phyloP scores from a whole-genome alignment of 2,113 vertebrate genomes.

The Hystrix cristata region DNA sequence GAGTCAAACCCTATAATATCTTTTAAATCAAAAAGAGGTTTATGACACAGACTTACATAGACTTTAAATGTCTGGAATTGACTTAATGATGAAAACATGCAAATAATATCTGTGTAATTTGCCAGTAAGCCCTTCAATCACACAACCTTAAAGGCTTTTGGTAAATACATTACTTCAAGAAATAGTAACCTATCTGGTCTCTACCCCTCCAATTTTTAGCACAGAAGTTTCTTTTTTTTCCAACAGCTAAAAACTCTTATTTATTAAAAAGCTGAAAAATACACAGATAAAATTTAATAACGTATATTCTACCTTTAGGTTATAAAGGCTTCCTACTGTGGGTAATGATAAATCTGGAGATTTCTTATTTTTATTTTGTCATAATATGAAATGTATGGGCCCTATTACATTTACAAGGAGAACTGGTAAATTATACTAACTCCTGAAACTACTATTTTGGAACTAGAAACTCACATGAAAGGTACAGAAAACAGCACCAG shows the following conservation, averaged over 20 bases:
- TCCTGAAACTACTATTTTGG: not conserved
- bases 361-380: not conserved
- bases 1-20: not conserved
- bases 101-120: not conserved
- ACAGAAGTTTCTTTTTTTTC: not conserved
- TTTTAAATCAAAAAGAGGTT: not conserved
- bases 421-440: not conserved
- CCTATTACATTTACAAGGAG: not conserved
- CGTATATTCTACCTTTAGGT: not conserved
- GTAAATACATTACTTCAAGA: not conserved
- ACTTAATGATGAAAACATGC: conserved; percentile 34
- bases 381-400: not conserved
- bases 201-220: not conserved
- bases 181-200: not conserved
- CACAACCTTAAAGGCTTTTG: not conserved
- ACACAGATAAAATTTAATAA: not conserved
- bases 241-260: not conserved
- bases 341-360: not conserved
- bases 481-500: not conserved
- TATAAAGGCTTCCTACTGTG: conserved; percentile 11
- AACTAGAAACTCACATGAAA: conserved; percentile 26
- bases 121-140: not conserved
- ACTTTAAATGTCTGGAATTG: not conserved
- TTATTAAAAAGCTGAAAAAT: not conserved
- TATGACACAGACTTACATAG: not conserved